phyloP scores from a whole-genome alignment of 2,797 vertebrate species.

The Triplophysa bombifrons region DNA sequence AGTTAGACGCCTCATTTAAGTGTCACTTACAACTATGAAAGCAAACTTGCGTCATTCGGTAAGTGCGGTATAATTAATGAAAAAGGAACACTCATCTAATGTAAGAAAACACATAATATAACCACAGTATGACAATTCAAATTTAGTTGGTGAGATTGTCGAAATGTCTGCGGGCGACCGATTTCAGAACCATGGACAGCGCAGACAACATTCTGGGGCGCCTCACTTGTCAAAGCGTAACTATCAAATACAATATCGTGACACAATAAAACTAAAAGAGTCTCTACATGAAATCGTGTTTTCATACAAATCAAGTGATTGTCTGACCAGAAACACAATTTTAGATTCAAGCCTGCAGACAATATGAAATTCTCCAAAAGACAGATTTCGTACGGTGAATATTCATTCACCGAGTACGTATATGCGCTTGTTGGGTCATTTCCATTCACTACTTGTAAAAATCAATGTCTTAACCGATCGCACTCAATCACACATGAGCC shows the following conservation, averaged over 20 bases:
- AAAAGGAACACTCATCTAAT: background rate
- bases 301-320: background rate
- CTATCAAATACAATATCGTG: slow-evolving; percentile 1
- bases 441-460: slow-evolving; percentile 20
- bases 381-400: background rate
- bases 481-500: slow-evolving; percentile 19
- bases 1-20: background rate
- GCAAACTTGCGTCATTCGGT: slow-evolving; percentile 11
- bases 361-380: background rate
- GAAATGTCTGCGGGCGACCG: slow-evolving; percentile 39
- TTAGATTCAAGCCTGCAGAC: background rate
- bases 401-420: background rate
- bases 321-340: background rate
- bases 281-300: background rate
- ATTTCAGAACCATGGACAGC: slow-evolving; percentile 85
- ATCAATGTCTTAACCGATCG: slow-evolving; percentile 32
- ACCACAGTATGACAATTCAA: background rate
- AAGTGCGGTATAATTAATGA: background rate
- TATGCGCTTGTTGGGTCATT: background rate
- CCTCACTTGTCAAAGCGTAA: slow-evolving; percentile 37
- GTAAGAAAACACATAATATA: background rate
- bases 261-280: background rate
- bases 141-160: background rate
- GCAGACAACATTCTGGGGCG: slow-evolving; percentile 33
- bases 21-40: background rate